These are phyloP conservation scores for Eumaeus atala DNA, from an alignment of 1,140 invertebrate genomes.

Conservation along the genomic window DNA sequence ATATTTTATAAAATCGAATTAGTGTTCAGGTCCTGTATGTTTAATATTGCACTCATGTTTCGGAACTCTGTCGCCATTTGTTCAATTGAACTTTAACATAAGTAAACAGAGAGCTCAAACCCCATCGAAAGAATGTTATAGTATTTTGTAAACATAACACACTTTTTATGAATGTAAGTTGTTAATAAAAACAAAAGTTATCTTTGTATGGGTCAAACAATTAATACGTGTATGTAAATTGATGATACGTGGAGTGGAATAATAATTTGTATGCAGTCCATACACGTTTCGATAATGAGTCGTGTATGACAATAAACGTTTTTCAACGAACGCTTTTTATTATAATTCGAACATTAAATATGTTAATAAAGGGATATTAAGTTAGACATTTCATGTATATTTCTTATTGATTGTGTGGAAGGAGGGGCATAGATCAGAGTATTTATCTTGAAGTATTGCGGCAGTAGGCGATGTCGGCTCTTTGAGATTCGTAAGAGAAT, in stretches of 20 bases:
- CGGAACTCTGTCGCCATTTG: too few relatives aligned
- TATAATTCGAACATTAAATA: conserved; percentile 9
- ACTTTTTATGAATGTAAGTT: background rate
- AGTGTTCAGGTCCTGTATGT: too few relatives aligned
- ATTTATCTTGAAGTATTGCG: background rate
- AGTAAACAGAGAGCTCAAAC: too few relatives aligned
- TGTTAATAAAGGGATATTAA: conserved; percentile 3
- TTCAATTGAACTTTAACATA: too few relatives aligned
- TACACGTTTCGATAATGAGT: background rate
- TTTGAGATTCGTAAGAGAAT: background rate
- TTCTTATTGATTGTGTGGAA: background rate
- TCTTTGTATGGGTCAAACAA: conserved; percentile 22
- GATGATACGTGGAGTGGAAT: conserved; percentile 16
- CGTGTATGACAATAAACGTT: background rate
- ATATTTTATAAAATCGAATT: too few relatives aligned
- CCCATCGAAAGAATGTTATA: too few relatives aligned
- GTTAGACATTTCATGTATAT: background rate
- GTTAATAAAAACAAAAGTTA: conserved; percentile 12
- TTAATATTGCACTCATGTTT: too few relatives aligned
- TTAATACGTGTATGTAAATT: conserved; percentile 27
- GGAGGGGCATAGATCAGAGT: background rate
- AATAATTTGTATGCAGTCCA: conserved; percentile 21
- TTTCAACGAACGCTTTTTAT: background rate
- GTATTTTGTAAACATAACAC: too few relatives aligned
- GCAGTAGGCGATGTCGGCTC: background rate